Evolutionary conservation across 2,797 vertebrate genomes (phyloP), one percentile per base, ranked within the genome.

Genomic region (Macropodus opercularis): DNA sequence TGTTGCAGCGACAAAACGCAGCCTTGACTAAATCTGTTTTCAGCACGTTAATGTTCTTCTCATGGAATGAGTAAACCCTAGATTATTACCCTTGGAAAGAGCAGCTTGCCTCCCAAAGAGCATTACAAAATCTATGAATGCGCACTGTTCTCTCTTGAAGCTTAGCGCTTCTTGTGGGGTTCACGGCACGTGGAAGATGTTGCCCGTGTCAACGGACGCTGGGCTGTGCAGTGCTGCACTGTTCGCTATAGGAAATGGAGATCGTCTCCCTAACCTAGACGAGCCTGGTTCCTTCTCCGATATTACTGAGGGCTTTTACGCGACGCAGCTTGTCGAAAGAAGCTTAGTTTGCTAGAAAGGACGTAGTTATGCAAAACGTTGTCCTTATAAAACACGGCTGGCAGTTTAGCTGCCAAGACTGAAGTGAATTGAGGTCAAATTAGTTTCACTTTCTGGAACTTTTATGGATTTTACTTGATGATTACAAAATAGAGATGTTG

Each of bases 321-420:
- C 52, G 47, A 48, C 72, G 38, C 68, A 40, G 49, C 50, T 52
- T 54, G 21, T 48, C 44, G 48, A 86, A 83, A 89, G 81, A 68
- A 70, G 83, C 80, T 87, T 90, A 87, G 42, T 10, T 55, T 3
- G 46, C 17, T 55, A 41, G 66, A 66, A 77, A 58, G 76, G 52
- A 49, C 43, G 49, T 1, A 63, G 68, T 52, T 81, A 79, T 81
- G 67, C 26, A 76, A 29, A 71, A 47, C 47, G 47, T 55, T 2
- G 60, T 74, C 72, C 49, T 59, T 54, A 73, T 68, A 36, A 40
- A 73, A 57, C 50, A 59, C 47, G 29, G 58, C 61, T 76, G 57
- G n/a, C 41, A 61, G 54, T 79, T 41, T 40, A 64, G 26, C 60
- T 31, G 10, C n/a, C 66, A 31, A 79, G n/a, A 22, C 18, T 63